Percentiles rank a stretch among this genome's conserved stretches.
phyloP scores from a whole-genome alignment of 2,113 vertebrate genomes.

The Ameiurus melas region DNA sequence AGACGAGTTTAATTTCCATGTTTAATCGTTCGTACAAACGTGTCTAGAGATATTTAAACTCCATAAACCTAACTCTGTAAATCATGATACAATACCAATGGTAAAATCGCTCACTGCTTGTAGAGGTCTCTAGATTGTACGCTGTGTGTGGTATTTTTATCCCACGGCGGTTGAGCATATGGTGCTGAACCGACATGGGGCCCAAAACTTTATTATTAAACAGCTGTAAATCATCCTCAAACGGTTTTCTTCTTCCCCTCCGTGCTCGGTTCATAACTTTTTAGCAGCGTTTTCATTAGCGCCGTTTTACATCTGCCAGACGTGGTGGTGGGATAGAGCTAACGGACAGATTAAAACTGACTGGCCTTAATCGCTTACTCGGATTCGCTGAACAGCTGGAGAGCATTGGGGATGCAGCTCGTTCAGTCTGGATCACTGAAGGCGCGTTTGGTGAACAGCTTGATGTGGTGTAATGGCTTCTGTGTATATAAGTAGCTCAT shows the following conservation, averaged over 20 bases:
- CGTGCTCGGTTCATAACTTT: not conserved
- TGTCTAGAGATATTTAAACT: not conserved
- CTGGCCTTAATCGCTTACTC: slow-evolving; percentile 48
- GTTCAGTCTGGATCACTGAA: slow-evolving; percentile 11
- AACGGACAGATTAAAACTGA: slow-evolving; percentile 28
- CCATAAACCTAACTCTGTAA: not conserved
- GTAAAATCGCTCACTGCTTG: not conserved
- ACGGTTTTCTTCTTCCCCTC: not conserved
- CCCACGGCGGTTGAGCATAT: not conserved
- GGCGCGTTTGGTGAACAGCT: not conserved
- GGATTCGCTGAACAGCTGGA: slow-evolving; percentile 14
- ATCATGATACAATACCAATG: not conserved
- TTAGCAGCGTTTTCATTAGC: not conserved
- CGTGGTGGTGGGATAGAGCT: slow-evolving; percentile 38
- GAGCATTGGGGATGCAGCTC: not conserved
- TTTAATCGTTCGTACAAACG: not conserved
- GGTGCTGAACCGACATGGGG: not conserved
- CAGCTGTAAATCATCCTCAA: slow-evolving; percentile 1
- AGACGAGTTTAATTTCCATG: not conserved
- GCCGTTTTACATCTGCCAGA: not conserved
- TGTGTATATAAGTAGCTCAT: not conserved
- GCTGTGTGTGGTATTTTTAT: slow-evolving; percentile 5
- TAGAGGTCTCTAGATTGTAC: not conserved
- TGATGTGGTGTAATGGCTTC: not conserved
- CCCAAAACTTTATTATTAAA: not conserved